These are phyloP conservation scores for Megalopta genalis DNA, from an alignment of 1,140 invertebrate species.

Conservation along the genomic window DNA sequence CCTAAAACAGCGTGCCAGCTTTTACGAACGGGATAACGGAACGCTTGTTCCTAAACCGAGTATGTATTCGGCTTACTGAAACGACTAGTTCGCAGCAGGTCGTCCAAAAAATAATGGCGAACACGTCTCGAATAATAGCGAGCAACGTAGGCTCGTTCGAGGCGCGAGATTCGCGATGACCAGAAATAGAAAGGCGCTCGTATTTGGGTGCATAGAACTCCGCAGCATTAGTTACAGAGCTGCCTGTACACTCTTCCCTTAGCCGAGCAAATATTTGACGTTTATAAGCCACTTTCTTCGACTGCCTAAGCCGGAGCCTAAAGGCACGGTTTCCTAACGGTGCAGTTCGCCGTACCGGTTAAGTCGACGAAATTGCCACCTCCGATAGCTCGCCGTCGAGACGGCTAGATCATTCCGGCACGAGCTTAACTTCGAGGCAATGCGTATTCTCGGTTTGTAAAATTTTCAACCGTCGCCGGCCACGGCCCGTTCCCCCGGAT, in stretches of 20 bases:
- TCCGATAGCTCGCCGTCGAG: not conserved
- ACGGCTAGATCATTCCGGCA: not conserved
- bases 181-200: too few species aligned
- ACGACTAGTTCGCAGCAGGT: too few species aligned
- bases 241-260: not conserved
- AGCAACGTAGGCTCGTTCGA: too few species aligned
- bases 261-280: not conserved
- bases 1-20: too few species aligned
- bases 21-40: too few species aligned
- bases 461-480: constrained; percentile 44
- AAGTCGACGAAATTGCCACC: not conserved
- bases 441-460: constrained; percentile 43
- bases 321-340: not conserved
- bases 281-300: not conserved
- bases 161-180: too few species aligned
- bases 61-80: too few species aligned
- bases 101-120: too few species aligned
- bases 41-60: too few species aligned
- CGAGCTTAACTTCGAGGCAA: constrained; percentile 9
- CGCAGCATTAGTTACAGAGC: too few species aligned
- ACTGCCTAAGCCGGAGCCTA: not conserved
- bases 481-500: constrained; percentile 38
- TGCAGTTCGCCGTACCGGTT: not conserved
- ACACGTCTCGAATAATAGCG: too few species aligned
- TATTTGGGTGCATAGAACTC: not conserved